Evolutionary conservation across 2,113 vertebrate genomes (phyloP), one percentile per base, ranked within the genome.

Genomic region (Pelobates fuscus): DNA sequence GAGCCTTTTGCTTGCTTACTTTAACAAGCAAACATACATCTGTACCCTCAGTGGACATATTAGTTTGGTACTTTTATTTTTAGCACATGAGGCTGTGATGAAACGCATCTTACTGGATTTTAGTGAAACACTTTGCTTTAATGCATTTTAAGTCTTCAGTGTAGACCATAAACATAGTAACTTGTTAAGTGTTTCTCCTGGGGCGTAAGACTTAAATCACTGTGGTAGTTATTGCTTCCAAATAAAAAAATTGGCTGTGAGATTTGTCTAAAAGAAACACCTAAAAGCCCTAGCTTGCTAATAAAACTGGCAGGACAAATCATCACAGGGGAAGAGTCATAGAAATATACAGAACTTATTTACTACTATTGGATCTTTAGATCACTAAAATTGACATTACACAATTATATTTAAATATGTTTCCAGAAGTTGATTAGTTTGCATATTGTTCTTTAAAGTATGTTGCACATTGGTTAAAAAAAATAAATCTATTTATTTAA

Each of bases 141-240:
- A 77, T 76, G 57, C 18, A 60, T 68, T 77, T 68, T 49, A 77
- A 67, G 65, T 52, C 73, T 61, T 77, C 55, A 60, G 73, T 32
- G 26, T 30, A 68, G 64, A 68, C 43, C 44, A 59, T 49, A 52
- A 68, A 15, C 18, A 67, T 32, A 65, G 26, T 57, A 58, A 66
- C 30, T 29, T 58, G 60, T 64, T 54, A 75, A 76, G 27, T 67
- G 41, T 54, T 46, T n/a, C 64, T 60, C 61, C 46, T 23, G 64
- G 52, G 73, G 57, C 46, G 60, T 68, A 4, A 52, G 23, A 41
- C 29, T 77, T 67, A 77, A 60, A 77, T 77, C 27, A 61, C 55
- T 77, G 41, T 32, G 24, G 52, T 67, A 41, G 55, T 76, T 76
- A 76, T 76, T 67, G 64, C 72, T 68, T 67, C 41, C 52, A 61